Evolutionary conservation across 2,888 invertebrate genomes (phyloP).

Genomic region (Phytoseiulus persimilis): DNA sequence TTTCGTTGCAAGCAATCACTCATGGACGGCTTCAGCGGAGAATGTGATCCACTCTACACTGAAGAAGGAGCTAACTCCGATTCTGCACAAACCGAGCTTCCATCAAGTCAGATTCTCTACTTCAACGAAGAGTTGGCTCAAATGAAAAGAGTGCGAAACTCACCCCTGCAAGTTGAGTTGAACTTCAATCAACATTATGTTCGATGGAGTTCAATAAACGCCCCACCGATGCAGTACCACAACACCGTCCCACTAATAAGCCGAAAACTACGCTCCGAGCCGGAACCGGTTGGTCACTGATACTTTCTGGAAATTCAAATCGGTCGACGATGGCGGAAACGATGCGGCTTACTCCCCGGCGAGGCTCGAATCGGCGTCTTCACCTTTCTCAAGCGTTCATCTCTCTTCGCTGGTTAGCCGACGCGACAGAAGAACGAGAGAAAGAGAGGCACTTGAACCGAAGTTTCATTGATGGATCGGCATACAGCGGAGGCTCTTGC

Average conservation of each 20-base stretch:
- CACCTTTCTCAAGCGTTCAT: not conserved
- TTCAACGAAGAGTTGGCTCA: not conserved
- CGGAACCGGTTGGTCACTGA: not conserved
- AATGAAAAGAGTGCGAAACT: not conserved
- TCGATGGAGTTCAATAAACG: not conserved
- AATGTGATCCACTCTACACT: too few species aligned
- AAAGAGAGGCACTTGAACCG: too few species aligned
- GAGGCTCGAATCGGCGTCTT: not conserved
- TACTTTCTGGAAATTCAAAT: not conserved
- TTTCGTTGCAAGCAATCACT: too few species aligned
- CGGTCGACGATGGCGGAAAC: not conserved
- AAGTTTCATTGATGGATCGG: too few species aligned
- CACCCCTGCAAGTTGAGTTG: not conserved
- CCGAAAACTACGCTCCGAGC: not conserved
- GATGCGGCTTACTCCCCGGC: not conserved
- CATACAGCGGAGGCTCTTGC: too few species aligned
- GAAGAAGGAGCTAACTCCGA: too few species aligned
- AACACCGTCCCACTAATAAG: not conserved
- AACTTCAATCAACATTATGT: not conserved
- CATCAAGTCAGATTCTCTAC: not conserved
- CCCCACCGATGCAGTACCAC: not conserved
- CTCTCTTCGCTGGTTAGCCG: not conserved
- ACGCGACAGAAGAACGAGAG: not conserved
- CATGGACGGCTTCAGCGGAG: too few species aligned
- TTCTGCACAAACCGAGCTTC: too few species aligned